Conservation (phyloP, 2,113 vertebrate species). For the Rutilus rutilus region DNA sequence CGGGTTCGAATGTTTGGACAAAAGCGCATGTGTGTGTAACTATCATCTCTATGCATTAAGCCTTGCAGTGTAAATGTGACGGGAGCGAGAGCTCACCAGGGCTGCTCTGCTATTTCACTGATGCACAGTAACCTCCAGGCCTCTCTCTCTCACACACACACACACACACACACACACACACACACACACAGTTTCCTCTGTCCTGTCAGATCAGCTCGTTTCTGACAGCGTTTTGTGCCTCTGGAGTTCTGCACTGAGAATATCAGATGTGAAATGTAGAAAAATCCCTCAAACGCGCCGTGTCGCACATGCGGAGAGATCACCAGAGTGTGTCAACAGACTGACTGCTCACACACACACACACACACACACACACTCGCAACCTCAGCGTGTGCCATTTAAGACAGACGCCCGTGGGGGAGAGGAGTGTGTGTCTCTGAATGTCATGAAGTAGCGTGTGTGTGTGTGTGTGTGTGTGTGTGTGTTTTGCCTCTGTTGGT, state of each 20-base stretch:
- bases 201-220: conserved; percentile 43
- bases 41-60: not conserved
- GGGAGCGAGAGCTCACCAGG: not conserved
- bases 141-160: not conserved
- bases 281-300: conserved; percentile 23
- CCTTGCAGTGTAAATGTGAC: not conserved
- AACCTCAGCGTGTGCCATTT: conserved; percentile 31
- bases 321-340: conserved; percentile 35
- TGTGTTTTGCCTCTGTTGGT: conserved; percentile 4
- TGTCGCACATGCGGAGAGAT: conserved; percentile 27
- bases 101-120: conserved; percentile 12
- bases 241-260: conserved; percentile 31
- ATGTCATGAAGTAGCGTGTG: conserved; percentile 28
- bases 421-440: conserved; percentile 31
- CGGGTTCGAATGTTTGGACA: not conserved
- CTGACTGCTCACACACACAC: not conserved
- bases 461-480: not conserved
- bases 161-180: not conserved
- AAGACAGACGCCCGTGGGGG: conserved; percentile 26
- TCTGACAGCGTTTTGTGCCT: conserved; percentile 45
- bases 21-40: not conserved
- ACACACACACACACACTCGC: conserved; percentile 26
- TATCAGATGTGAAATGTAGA: conserved; percentile 50
- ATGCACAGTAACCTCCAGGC: conserved; percentile 3
- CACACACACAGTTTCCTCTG: conserved; percentile 10